phyloP scores from a whole-genome alignment of 2,797 vertebrate species.

The Semaprochilodus insignis region DNA sequence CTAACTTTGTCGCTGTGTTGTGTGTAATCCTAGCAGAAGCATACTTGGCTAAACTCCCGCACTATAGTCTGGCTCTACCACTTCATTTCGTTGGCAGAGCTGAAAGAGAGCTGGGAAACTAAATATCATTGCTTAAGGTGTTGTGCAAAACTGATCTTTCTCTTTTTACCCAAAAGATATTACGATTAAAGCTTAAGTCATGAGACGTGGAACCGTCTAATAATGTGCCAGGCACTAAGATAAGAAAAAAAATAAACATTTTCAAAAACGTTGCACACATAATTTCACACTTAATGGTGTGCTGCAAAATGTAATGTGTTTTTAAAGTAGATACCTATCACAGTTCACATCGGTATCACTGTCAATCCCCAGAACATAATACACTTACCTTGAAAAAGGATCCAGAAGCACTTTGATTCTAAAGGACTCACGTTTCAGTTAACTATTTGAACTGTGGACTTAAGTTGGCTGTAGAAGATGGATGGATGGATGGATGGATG shows the following conservation, averaged over 20 bases:
- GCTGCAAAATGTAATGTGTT: not conserved
- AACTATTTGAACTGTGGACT: not conserved
- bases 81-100: slow-evolving; percentile 27
- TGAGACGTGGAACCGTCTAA: not conserved
- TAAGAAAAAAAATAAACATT: not conserved
- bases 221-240: not conserved
- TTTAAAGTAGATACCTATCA: no score
- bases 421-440: not conserved
- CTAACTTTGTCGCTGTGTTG: slow-evolving; percentile 30
- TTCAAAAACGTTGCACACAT: no score
- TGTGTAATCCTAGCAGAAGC: slow-evolving; percentile 48
- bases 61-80: slow-evolving; percentile 38
- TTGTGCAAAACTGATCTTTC: not conserved
- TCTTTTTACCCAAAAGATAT: not conserved
- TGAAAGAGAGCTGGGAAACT: not conserved
- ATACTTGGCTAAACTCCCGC: slow-evolving; percentile 28
- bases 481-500: no score
- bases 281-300: no score
- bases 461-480: not conserved
- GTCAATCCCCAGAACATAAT: not conserved
- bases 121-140: not conserved
- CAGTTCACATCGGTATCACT: not conserved
- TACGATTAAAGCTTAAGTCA: not conserved
- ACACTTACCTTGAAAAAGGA: not conserved
- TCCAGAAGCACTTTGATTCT: not conserved